A percentile compares a stretch with the other conserved stretches of the same genome.
These are phyloP conservation scores for Imbricaverruca yamaguchii DNA, from an alignment of 2,888 invertebrate genomes.

Conservation along the genomic window DNA sequence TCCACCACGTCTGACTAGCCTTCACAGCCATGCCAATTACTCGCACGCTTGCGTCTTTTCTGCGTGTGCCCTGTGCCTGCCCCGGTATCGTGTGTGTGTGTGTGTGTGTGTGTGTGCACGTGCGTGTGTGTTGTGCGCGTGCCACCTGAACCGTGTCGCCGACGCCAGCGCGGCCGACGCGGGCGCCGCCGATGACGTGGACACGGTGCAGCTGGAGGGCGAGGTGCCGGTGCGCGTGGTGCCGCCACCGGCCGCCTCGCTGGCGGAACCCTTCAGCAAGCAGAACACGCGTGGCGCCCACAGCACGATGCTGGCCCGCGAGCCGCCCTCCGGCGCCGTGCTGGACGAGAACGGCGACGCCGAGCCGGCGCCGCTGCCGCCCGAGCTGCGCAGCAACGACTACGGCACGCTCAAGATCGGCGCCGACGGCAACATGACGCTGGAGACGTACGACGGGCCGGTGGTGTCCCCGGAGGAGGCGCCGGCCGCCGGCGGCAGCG, in stretches of 20 bases:
- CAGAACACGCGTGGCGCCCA: slow-evolving; percentile 1
- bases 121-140: neutral
- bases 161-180: neutral
- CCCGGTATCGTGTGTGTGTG: neutral
- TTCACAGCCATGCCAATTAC: too few relatives aligned
- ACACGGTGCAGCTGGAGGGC: neutral
- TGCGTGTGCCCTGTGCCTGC: neutral
- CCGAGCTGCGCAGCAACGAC: neutral
- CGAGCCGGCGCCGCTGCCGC: neutral
- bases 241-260: neutral
- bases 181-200: neutral
- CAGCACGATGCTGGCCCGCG: neutral
- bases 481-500: neutral
- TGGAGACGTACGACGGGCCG: slow-evolving; percentile 9
- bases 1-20: too few relatives aligned
- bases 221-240: neutral
- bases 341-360: neutral
- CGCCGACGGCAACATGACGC: slow-evolving; percentile 8
- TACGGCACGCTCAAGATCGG: slow-evolving; percentile 18
- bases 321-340: neutral
- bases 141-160: neutral
- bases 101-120: too few relatives aligned
- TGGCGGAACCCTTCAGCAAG: neutral
- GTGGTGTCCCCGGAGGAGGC: neutral
- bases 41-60: too few relatives aligned